These are phyloP conservation scores for Vanessa cardui DNA, from an alignment of 2,888 invertebrate species.

Conservation along the genomic window DNA sequence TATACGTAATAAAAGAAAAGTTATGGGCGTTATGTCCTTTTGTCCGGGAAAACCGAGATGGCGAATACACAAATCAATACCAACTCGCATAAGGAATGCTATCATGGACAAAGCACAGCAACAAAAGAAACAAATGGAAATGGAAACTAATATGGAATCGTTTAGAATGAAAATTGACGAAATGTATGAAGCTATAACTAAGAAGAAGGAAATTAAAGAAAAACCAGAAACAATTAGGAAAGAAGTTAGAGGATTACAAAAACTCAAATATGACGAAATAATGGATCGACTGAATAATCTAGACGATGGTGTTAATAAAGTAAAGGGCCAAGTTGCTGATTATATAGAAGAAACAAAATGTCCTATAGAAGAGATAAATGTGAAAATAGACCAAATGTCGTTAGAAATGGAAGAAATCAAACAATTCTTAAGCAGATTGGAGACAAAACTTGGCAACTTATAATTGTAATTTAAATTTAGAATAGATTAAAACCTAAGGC, in stretches of 20 bases:
- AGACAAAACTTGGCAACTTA: conserved; percentile 56
- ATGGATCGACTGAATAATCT: conserved; percentile 60
- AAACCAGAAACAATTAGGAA: conserved; percentile 34
- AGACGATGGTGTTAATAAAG: conserved; percentile 58
- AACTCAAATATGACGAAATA: conserved; percentile 57
- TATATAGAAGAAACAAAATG: conserved; percentile 55
- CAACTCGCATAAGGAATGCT: conserved; percentile 64
- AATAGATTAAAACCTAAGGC: not conserved
- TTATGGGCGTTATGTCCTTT: conserved; percentile 57
- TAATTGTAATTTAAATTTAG: not conserved
- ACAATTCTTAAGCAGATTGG: conserved; percentile 60
- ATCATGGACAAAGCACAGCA: conserved; percentile 69
- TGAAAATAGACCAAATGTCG: conserved; percentile 69
- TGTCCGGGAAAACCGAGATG: conserved; percentile 71
- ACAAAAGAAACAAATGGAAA: conserved; percentile 66
- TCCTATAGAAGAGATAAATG: conserved; percentile 59
- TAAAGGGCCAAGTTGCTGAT: conserved; percentile 57
- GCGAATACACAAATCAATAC: conserved; percentile 60
- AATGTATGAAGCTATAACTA: conserved; percentile 66
- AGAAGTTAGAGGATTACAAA: conserved; percentile 43
- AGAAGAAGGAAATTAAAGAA: conserved; percentile 45
- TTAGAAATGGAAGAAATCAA: conserved; percentile 66
- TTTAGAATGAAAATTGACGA: conserved; percentile 64
- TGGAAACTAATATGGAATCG: conserved; percentile 58
- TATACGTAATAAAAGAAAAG: conserved; percentile 67